Base-by-base conservation (phyloP, 2,797 vertebrate genomes). In the Gobio occitaniae region DNA sequence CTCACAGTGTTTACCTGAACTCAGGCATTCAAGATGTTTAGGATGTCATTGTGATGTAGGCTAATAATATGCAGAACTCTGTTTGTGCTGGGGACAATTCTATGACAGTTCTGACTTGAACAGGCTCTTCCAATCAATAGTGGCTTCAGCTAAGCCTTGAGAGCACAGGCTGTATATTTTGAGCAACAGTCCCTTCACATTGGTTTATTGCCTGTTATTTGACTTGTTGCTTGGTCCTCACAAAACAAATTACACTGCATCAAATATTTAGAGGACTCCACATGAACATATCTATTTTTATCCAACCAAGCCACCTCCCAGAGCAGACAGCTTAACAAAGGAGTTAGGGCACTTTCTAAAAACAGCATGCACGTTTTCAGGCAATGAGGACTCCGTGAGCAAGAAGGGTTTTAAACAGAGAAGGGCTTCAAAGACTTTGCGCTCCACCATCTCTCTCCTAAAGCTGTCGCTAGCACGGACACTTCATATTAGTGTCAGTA, bases 341-440 rank as follows among this genome's bases (percentile, higher is more conserved):
- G 70, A 63, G 56, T 61, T 13, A 59, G 80, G 59, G 63, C 48
- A 69, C 41, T 75, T 80, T 83, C 88, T 85, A 63, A 84, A 89
- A 85, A 89, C 86, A 88, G 88, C 74, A 12, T 76, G 72, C 85
- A 83, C 47, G 77, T 89, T 88, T 89, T 59, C 48, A 79, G 88
- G 66, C 83, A 79, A 65, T 71, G 44, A 78, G 68, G 56, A 85
- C 29, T 79, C 54, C 50, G 54, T 71, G 29, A 38, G 21, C 66
- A 70, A 68, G 59, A 70, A 77, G 17, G 65, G 29, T 80, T 59
- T 52, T 38, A 80, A 76, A 84, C 70, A 56, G 66, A 82, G 68
- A 47, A 71, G 72, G 80, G 68, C 66, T 78, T 86, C 38, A 72
- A 85, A 78, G 74, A 65, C 76, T 82, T 70, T 76, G 80, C n/a